Evolutionary conservation across 2,888 invertebrate genomes (phyloP), one percentile per base, ranked within the genome.

Genomic region (Amphipoea oculea): DNA sequence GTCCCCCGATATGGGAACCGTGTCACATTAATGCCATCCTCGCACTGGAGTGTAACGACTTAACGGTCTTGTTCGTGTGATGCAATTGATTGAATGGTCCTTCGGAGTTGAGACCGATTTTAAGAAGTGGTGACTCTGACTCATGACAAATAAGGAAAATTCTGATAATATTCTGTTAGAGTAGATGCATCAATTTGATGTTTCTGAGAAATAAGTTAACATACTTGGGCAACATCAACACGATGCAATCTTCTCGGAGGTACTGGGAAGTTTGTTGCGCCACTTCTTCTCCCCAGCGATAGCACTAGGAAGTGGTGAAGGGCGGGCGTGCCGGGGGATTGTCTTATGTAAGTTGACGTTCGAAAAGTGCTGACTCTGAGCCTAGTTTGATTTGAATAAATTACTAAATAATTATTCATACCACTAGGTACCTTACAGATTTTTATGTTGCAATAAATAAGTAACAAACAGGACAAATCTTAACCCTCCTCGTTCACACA

Each of bases 1-100:
- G 87, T 77, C 74, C 75, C 76, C 73, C 78, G 73, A 77, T 86
- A 83, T 88, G 89, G 81, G 88, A 89, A 89, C 82, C 85, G 81
- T 88, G 89, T 84, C 89, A 89, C 82, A 75, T 82, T 85, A 82
- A 84, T 79, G 85, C 78, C 75, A 68, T 82, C 66, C 75, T 68
- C 87, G 17, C 82, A 88, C 78, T 71, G 65, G 14, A 73, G 68
- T 76, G 82, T 84, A 89, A 89, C 77, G 62, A 80, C 48, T 70
- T 57, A 48, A 73, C 76, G 45, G 63, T 42, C 60, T 42, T 72
- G 67, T 62, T 74, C 73, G 63, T 36, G 48, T 80, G 63, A 36
- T 42, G 76, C 57, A 67, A 73, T 60, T 65, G 63, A 40, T 40
- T 45, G 11, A 62, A 62, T 42, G 42, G 20, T 42, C n/a, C 40